These are phyloP conservation scores for Conus canariensis DNA, from an alignment of 2,888 invertebrate genomes.

Conservation along the genomic window DNA sequence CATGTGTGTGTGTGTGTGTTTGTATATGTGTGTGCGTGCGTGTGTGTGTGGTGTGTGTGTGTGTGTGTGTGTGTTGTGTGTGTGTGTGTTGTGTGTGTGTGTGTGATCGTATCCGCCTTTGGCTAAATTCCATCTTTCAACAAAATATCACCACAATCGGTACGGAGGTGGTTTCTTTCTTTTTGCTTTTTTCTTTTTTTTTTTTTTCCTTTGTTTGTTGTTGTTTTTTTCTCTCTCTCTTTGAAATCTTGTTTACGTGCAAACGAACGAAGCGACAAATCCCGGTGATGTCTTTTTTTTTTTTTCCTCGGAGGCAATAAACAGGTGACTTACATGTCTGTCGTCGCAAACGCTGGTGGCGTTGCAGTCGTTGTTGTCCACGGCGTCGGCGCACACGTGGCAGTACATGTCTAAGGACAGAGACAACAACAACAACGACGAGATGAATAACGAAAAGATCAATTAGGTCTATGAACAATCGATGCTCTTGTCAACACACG, in stretches of 20 bases:
- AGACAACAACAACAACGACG: neutral
- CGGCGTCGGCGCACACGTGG: slow-evolving; percentile 42
- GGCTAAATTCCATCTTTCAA: no score
- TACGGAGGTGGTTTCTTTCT: no score
- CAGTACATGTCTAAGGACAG: slow-evolving; percentile 35
- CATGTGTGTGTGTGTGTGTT: no score
- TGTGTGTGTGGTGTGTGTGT: neutral
- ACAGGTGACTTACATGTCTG: slow-evolving; percentile 27
- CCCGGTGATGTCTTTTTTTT: neutral
- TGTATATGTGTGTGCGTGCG: neutral
- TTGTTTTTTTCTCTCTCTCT: neutral
- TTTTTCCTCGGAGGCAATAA: no score
- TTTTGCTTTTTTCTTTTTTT: no score
- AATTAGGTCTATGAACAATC: neutral
- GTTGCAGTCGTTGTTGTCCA: slow-evolving; percentile 45
- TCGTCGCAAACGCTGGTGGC: slow-evolving; percentile 40
- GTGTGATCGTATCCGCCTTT: neutral
- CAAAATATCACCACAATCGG: no score
- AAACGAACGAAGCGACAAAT: no score
- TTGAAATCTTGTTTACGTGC: neutral
- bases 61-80: neutral
- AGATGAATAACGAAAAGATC: neutral
- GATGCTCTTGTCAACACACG: neutral
- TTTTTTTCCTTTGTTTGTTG: neutral
- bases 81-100: neutral